Evolutionary conservation across 1,140 invertebrate species (phyloP).

Genomic region (Chrysomallon squamiferum): DNA sequence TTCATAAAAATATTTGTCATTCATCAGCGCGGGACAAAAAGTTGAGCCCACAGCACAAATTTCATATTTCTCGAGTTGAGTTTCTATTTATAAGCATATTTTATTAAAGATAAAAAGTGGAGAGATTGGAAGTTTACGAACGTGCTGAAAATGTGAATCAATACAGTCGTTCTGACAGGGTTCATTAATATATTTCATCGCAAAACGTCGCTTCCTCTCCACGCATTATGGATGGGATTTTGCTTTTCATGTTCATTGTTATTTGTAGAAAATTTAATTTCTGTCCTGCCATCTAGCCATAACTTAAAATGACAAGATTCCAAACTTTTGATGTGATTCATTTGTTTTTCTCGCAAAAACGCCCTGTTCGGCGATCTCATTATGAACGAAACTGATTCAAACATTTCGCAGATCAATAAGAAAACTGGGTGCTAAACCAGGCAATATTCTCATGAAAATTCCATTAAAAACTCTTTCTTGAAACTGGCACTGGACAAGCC

Average conservation of each 20-base stretch:
- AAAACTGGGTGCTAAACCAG: neutral
- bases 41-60: too few species aligned
- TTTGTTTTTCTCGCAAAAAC: constrained; percentile 12
- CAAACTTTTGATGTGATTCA: constrained; percentile 17
- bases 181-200: constrained; percentile 3
- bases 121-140: too few species aligned
- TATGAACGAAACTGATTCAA: neutral
- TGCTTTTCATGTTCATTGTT: constrained; percentile 10
- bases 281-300: constrained; percentile 9
- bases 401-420: neutral
- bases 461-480: constrained; percentile 9
- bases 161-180: neutral
- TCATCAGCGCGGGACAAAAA: neutral
- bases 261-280: constrained; percentile 20
- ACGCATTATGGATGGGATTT: constrained; percentile 6
- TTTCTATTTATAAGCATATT: too few species aligned
- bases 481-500: neutral
- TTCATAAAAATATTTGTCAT: constrained; percentile 7
- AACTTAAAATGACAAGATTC: constrained; percentile 15
- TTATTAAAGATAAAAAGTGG: too few species aligned
- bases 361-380: constrained; percentile 1
- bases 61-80: too few species aligned
- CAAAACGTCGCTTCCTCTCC: neutral
- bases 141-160: too few species aligned
- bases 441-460: constrained; percentile 14